Percentiles rank a stretch among this genome's conserved stretches.
Evolutionary conservation across 2,888 invertebrate species (phyloP).

Genomic region (Gymnocheta viridis): DNA sequence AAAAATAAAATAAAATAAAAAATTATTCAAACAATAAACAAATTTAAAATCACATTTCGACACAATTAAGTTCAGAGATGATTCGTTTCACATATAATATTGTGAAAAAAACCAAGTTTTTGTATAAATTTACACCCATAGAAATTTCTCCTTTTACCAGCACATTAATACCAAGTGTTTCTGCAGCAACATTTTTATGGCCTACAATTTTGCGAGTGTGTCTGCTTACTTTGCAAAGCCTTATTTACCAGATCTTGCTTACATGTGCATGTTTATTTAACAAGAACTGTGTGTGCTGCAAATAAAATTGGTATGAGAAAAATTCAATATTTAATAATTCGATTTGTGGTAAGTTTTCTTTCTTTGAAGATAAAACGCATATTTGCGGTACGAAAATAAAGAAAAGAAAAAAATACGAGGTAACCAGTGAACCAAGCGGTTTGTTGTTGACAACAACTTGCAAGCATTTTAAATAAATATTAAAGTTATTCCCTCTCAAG

Average conservation of each 20-base stretch:
- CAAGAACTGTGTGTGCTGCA: background rate
- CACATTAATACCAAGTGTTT: too few species aligned
- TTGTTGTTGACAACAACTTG: conserved; percentile 16
- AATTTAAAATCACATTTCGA: conserved; percentile 39
- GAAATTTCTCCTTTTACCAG: background rate
- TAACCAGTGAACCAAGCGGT: background rate
- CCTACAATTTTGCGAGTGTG: conserved; percentile 12
- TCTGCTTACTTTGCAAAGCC: background rate
- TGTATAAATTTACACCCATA: background rate
- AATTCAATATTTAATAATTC: conserved; percentile 17
- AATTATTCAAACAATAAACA: conserved; percentile 16
- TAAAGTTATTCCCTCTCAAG: background rate
- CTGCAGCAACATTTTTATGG: too few species aligned
- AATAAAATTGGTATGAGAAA: conserved; percentile 27
- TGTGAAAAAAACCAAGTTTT: background rate
- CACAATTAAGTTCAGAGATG: conserved; percentile 54
- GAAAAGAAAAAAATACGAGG: background rate
- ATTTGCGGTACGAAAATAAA: conserved; percentile 27
- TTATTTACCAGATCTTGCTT: background rate
- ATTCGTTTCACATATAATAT: conserved; percentile 43
- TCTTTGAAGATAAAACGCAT: conserved; percentile 11
- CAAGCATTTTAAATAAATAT: conserved; percentile 16
- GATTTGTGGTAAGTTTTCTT: conserved; percentile 23
- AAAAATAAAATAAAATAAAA: background rate
- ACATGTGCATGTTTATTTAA: background rate